Conservation (phyloP, 1,140 invertebrate species). For the fruit fly (Drosophila melanogaster) region Release_6_plus_ISO1_MT NT_033777.3:30345501-30346000, state of each 20-base stretch:
- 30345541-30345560: too few relatives aligned
- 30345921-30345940: conserved; percentile 38
- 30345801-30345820: conserved; percentile 38
- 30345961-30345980: conserved; percentile 55
- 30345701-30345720: conserved; percentile 26
- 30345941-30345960: conserved; percentile 69
- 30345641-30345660: conserved; percentile 55
- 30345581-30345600: not conserved
- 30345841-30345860: conserved; percentile 34
- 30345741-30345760: not conserved
- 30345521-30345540: too few relatives aligned
- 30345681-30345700: conserved; percentile 74
- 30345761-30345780: conserved; percentile 27
- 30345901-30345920: conserved; percentile 34
- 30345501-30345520: too few relatives aligned
- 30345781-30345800: conserved; percentile 15
- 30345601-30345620: conserved; percentile 26
- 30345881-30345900: conserved; percentile 45
- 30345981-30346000: conserved; percentile 60
- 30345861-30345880: conserved; percentile 32
- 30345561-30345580: not conserved
- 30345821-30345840: conserved; percentile 33
- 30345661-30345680: conserved; percentile 79
- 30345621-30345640: conserved; percentile 75
- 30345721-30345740: not conserved